A percentile compares a stretch with the other conserved stretches of the same genome.
phyloP scores from a whole-genome alignment of 1,140 invertebrate species.

The Heliconius hewitsoni region DNA sequence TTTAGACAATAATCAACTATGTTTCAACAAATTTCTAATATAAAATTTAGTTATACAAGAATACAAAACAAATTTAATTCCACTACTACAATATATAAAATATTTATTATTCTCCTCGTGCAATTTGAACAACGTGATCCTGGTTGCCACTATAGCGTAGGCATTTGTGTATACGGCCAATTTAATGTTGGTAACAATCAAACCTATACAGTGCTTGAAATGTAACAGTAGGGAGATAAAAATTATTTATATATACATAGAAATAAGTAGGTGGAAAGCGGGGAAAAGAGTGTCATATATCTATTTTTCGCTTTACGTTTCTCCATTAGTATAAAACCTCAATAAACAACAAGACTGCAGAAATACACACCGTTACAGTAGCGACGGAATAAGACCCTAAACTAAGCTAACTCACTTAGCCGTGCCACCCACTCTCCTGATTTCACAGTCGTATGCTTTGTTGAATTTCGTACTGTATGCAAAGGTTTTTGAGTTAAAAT shows the following conservation, averaged over 20 bases:
- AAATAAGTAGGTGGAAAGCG: neutral
- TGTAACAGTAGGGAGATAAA: neutral
- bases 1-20: too few relatives aligned
- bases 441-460: neutral
- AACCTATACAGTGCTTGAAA: neutral
- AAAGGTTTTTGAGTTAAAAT: neutral
- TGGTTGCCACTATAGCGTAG: neutral
- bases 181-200: neutral
- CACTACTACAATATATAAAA: neutral
- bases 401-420: slow-evolving; percentile 1
- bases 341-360: neutral
- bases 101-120: neutral
- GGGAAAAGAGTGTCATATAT: neutral
- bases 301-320: neutral
- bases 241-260: neutral
- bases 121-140: neutral
- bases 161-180: neutral
- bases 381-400: neutral
- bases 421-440: neutral
- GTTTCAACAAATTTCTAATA: too few relatives aligned
- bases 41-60: neutral
- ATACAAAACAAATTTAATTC: neutral
- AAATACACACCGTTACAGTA: neutral
- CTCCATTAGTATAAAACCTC: neutral
- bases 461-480: neutral